phyloP scores from a whole-genome alignment of 1,140 invertebrate genomes.

The Aleiodes sp. region DNA sequence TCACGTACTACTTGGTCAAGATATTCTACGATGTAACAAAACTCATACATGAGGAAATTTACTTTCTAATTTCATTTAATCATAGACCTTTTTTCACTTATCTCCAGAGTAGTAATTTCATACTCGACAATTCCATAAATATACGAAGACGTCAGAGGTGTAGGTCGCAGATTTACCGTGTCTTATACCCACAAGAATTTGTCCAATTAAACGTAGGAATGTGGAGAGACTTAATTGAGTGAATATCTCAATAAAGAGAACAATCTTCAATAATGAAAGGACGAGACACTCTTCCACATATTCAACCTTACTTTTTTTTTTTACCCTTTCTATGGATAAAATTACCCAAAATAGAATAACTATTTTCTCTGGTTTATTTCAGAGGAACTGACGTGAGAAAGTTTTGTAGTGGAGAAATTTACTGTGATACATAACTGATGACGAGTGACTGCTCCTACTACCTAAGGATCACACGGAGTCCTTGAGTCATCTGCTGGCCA shows the following conservation, averaged over 20 bases:
- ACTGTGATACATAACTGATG: background rate
- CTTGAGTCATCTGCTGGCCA: slow-evolving; percentile 11
- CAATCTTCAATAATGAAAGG: background rate
- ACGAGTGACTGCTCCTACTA: background rate
- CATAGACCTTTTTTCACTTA: background rate
- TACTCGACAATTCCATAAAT: background rate
- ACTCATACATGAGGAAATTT: background rate
- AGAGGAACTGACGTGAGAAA: background rate
- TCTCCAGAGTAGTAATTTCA: background rate
- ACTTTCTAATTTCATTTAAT: background rate
- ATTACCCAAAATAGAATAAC: too few species aligned
- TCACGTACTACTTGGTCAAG: too few species aligned
- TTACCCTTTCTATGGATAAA: background rate
- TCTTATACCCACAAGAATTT: slow-evolving; percentile 28
- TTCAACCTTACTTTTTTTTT: background rate
- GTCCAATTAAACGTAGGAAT: slow-evolving; percentile 35
- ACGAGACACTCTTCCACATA: background rate
- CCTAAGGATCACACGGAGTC: slow-evolving; percentile 5
- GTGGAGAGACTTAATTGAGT: slow-evolving; percentile 25
- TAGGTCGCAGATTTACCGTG: slow-evolving; percentile 5
- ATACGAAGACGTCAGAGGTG: background rate
- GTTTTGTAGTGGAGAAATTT: background rate
- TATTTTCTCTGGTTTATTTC: background rate
- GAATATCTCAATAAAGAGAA: slow-evolving; percentile 31
- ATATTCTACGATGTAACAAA: too few species aligned